These are phyloP conservation scores for Mormyrus proboscirostris DNA, from an alignment of 2,797 vertebrate species.

Conservation along the genomic window DNA sequence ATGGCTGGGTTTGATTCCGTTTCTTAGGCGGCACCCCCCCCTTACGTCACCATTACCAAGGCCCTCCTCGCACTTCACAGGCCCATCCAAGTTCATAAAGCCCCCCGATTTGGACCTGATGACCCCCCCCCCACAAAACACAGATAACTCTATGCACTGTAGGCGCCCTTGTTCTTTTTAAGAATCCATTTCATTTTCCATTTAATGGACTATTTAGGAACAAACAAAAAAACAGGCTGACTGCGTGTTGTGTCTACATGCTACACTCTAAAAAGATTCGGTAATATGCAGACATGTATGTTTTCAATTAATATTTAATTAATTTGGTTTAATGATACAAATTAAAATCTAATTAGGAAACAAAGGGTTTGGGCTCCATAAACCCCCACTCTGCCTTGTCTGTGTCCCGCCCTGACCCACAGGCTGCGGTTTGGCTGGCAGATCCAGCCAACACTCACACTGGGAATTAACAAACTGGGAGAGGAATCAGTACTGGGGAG, in stretches of 20 bases:
- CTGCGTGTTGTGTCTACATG: not conserved
- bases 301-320: not conserved
- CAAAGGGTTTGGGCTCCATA: not conserved
- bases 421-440: conserved; percentile 27
- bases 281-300: not conserved
- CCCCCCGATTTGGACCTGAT: not conserved
- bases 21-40: conserved; percentile 53
- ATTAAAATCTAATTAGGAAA: conserved; percentile 23
- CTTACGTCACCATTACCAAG: conserved; percentile 24
- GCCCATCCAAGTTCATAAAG: conserved; percentile 31
- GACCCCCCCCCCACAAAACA: not conserved
- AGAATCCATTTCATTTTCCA: not conserved
- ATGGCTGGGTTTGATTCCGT: conserved; percentile 72
- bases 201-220: not conserved
- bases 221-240: not conserved
- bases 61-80: conserved; percentile 42
- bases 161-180: conserved; percentile 15
- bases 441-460: conserved; percentile 13
- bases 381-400: not conserved
- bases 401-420: conserved; percentile 23
- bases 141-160: conserved; percentile 23
- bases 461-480: conserved; percentile 34
- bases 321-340: not conserved
- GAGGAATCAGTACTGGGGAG: conserved; percentile 29
- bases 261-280: not conserved